Evolutionary conservation across 1,140 invertebrate species (phyloP), one percentile per base, ranked within the genome.

Genomic region (Drosophila grimshawi): DNA sequence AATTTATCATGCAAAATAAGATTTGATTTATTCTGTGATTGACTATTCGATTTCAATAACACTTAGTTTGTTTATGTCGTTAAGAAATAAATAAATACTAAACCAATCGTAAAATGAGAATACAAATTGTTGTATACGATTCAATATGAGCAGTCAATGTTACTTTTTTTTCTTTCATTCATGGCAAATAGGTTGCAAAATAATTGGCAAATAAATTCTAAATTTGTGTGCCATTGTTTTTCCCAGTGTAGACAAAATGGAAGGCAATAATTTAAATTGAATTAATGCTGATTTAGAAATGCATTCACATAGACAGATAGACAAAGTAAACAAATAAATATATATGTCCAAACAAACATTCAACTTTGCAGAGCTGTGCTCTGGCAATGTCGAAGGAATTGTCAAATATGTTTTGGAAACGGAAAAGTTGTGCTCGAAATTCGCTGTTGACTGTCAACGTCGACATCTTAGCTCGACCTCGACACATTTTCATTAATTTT

Each of bases 401-500:
- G 75, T 68, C 69, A 80, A 72, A 63, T 80, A 73, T 68, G 57
- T 41, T 65, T 52, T 66, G 32, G 48, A 32, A 46, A 10, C n/a
- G 39, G 39, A 43, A 43, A 43, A 43, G 0, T 43, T 43, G 39
- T 43, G 10, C 68, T 67, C 65, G 69, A 81, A 81, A 81, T 68
- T 85, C 62, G 56, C 63, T 78, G 68, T 41, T 61, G 76, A 71
- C 63, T 85, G 81, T 77, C 76, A 80, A 68, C 61, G 60, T 59
- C 77, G 74, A 78, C 79, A 78, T 77, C 61, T 56, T 51, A 33
- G 61, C 49, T 10, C 10, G 10, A 43, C 39, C 39, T 43, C 39
- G 39, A 43, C 39, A 8, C 39, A 43, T 43, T n/a, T 43, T 43
- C 39, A 43, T 43, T 43, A 43, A 43, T n/a, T 43, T 43, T 43